Conservation (phyloP, 2,888 invertebrate genomes). For the Aromia moschata region DNA sequence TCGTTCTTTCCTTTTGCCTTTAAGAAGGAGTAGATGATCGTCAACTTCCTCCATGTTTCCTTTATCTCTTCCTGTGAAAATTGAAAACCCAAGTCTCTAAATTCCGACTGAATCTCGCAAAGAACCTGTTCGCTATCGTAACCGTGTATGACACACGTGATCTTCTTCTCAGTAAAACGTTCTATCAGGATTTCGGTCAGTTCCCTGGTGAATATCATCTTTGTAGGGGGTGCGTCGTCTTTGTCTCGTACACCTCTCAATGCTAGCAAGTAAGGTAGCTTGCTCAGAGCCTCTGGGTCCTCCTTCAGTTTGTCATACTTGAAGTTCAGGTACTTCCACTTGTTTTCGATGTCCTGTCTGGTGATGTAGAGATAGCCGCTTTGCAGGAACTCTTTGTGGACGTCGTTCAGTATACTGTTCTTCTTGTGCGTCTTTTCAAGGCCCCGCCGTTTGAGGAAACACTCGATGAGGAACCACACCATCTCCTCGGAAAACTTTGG, state of each 20-base stretch:
- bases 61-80: conserved; percentile 21
- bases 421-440: conserved; percentile 16
- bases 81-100: conserved; percentile 22
- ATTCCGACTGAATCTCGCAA: conserved; percentile 24
- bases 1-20: conserved; percentile 17
- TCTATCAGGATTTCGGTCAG: conserved; percentile 27
- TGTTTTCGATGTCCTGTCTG: conserved; percentile 22
- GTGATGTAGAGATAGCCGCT: conserved; percentile 17
- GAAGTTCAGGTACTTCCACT: conserved; percentile 23
- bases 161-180: conserved; percentile 23
- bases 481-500: conserved; percentile 25
- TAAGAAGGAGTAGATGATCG: conserved; percentile 15
- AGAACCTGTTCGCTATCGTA: conserved; percentile 25
- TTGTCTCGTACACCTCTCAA: conserved; percentile 17
- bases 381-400: conserved; percentile 21
- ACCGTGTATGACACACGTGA: conserved; percentile 23
- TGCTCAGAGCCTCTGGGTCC: conserved; percentile 10
- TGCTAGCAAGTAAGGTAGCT: conserved; percentile 22
- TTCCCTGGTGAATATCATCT: conserved; percentile 24
- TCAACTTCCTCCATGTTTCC: conserved; percentile 21
- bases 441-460: conserved; percentile 22
- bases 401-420: conserved; percentile 18
- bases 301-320: conserved; percentile 19
- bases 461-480: conserved; percentile 28
- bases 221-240: neutral